Evolutionary conservation across 2,113 vertebrate genomes (phyloP).

Genomic region (Trematocara nigrifrons): DNA sequence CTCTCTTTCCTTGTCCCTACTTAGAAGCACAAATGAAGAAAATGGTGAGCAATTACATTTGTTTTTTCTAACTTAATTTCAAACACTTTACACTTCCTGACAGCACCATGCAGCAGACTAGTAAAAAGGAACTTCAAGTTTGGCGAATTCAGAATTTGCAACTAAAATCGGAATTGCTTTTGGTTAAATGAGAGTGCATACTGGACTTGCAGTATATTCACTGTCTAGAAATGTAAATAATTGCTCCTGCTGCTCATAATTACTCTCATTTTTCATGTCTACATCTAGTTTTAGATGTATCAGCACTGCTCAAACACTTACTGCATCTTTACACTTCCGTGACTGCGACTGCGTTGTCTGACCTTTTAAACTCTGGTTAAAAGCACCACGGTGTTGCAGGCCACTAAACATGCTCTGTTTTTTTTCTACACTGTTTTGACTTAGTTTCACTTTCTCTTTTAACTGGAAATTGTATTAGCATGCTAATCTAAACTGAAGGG

Average conservation of each 20-base stretch:
- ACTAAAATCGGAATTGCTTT: not conserved
- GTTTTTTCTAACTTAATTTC: not conserved
- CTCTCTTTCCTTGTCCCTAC: not conserved
- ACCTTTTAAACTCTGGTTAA: not conserved
- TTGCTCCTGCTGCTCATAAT: not conserved
- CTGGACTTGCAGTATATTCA: not conserved
- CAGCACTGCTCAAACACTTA: not conserved
- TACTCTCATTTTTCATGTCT: not conserved
- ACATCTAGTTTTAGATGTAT: accelerated
- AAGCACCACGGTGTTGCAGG: not conserved
- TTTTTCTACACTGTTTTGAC: not conserved
- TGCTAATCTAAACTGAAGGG: not conserved
- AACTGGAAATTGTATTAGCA: not conserved
- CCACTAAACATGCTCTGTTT: not conserved
- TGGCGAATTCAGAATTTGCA: not conserved
- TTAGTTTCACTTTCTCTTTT: not conserved
- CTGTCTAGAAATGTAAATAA: not conserved
- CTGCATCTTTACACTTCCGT: accelerated
- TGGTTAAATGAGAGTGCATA: not conserved
- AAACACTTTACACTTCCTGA: not conserved
- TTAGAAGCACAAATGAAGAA: not conserved
- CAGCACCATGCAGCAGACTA: not conserved
- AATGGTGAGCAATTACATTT: not conserved
- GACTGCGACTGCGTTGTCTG: not conserved
- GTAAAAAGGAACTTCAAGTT: not conserved